Conservation (phyloP, 2,888 invertebrate species). For the Meiosimyza platycephala region DNA sequence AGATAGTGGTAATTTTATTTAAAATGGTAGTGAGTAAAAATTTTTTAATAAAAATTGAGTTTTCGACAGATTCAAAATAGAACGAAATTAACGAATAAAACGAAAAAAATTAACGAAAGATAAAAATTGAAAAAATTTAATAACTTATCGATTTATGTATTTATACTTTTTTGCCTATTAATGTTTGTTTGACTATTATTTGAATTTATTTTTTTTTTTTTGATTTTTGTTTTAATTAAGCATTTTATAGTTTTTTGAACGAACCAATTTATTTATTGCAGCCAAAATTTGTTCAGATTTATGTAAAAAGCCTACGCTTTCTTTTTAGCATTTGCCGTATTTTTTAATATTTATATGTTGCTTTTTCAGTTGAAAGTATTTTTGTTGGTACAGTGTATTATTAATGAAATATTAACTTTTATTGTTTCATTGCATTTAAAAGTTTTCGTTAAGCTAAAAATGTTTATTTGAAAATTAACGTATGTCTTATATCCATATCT, state of each 20-base stretch:
- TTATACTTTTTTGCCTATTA: not conserved
- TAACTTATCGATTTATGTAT: slow-evolving; percentile 35
- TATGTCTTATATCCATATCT: too few relatives aligned
- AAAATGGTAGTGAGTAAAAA: slow-evolving; percentile 28
- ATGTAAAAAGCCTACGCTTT: too few relatives aligned
- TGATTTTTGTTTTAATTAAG: too few relatives aligned
- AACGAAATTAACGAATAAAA: slow-evolving; percentile 41
- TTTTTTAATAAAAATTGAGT: slow-evolving; percentile 39
- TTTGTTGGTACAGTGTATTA: slow-evolving; percentile 40
- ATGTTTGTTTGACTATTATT: too few relatives aligned
- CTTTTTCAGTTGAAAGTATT: slow-evolving; percentile 42
- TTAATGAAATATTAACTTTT: slow-evolving; percentile 35
- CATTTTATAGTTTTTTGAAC: too few relatives aligned
- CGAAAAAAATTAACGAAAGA: slow-evolving; percentile 30
- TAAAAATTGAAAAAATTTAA: slow-evolving; percentile 31
- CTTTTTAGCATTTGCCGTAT: too few relatives aligned
- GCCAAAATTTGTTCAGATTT: too few relatives aligned
- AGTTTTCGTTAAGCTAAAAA: slow-evolving; percentile 15
- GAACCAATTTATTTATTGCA: too few relatives aligned
- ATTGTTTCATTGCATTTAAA: slow-evolving; percentile 43
- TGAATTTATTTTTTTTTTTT: too few relatives aligned
- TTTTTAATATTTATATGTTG: slow-evolving; percentile 6
- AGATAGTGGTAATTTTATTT: slow-evolving; percentile 18
- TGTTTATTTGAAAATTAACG: not conserved
- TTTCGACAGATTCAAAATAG: slow-evolving; percentile 16